phyloP scores from a whole-genome alignment of 1,140 invertebrate genomes.

The Cardiocondyla obscurior region DNA sequence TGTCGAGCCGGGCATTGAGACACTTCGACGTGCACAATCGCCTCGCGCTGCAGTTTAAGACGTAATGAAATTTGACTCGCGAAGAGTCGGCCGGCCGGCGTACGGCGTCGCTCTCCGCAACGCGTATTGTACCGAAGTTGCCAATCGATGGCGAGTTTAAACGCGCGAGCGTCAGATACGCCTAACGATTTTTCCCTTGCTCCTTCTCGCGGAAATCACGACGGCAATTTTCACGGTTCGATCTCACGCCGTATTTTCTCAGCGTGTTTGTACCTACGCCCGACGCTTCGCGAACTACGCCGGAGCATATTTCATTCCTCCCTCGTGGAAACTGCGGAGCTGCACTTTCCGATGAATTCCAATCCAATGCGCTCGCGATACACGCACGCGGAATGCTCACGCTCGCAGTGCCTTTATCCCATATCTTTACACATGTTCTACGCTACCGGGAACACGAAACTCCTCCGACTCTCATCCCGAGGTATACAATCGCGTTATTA shows the following conservation, averaged over 20 bases:
- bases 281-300: neutral
- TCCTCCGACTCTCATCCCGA: conserved; percentile 29
- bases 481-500: conserved; percentile 50
- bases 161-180: neutral
- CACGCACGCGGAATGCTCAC: conserved; percentile 6
- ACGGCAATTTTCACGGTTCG: too few species aligned
- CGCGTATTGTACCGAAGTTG: neutral
- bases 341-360: conserved; percentile 62
- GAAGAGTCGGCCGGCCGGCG: neutral
- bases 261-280: neutral
- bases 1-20: conserved; percentile 22
- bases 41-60: neutral
- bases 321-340: conserved; percentile 27
- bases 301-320: conserved; percentile 37
- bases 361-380: conserved; percentile 1
- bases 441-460: neutral
- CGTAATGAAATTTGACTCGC: conserved; percentile 21
- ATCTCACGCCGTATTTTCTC: neutral
- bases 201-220: too few species aligned
- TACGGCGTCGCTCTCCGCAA: neutral
- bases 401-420: conserved; percentile 32
- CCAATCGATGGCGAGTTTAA: neutral
- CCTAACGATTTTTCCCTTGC: neutral
- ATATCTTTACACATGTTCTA: conserved; percentile 51
- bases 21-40: neutral